Percentiles rank a stretch among this genome's conserved stretches.
Conservation (phyloP, 1,140 invertebrate species). For the Scylla paramamosain region DNA sequence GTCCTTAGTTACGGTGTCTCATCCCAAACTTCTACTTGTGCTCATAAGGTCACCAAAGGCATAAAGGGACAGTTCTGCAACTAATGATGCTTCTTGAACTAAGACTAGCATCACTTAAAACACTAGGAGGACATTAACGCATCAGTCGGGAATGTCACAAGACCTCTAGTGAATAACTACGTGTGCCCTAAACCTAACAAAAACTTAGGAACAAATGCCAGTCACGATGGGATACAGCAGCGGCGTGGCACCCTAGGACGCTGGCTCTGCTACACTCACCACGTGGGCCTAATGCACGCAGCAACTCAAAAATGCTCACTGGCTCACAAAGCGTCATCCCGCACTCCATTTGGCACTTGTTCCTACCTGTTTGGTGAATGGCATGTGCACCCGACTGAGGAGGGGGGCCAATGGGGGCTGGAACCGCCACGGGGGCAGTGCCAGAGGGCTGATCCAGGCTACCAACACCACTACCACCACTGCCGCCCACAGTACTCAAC, state of each 20-base stretch:
- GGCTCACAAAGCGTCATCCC: conserved; percentile 27
- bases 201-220: conserved; percentile 56
- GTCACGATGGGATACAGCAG: not conserved
- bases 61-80: no score
- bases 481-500: conserved; percentile 70
- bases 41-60: no score
- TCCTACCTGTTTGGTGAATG: conserved; percentile 71
- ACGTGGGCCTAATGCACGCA: not conserved
- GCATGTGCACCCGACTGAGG: conserved; percentile 72
- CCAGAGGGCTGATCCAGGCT: conserved; percentile 66
- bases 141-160: no score
- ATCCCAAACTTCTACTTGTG: no score
- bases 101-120: no score
- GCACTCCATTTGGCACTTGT: conserved; percentile 58
- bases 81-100: no score
- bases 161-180: no score
- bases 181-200: not conserved
- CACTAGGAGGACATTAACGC: no score
- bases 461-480: conserved; percentile 68
- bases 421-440: conserved; percentile 57
- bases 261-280: not conserved
- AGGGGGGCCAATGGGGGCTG: conserved; percentile 74
- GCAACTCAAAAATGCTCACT: not conserved
- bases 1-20: no score
- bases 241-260: not conserved